A percentile compares a stretch with the other conserved stretches of the same genome.
These are phyloP conservation scores for Linhomoeus sp. DNA, from an alignment of 2,888 invertebrate genomes.

Conservation along the genomic window DNA sequence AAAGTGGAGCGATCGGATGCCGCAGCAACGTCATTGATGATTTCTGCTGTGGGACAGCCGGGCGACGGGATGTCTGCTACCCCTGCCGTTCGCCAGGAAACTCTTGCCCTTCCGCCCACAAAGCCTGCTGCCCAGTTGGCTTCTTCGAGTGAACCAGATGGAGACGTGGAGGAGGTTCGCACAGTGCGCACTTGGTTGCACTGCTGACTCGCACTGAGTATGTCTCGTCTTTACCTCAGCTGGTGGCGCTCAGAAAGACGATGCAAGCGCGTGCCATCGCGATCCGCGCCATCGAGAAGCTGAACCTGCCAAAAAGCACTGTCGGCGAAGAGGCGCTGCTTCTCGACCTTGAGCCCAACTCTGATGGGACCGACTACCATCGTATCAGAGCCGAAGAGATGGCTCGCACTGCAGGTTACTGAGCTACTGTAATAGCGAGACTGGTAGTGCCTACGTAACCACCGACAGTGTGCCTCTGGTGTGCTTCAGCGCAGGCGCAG, in stretches of 20 bases:
- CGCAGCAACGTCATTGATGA: too few relatives aligned
- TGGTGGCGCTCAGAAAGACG: not conserved
- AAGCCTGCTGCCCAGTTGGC: slow-evolving; percentile 16
- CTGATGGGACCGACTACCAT: slow-evolving; percentile 90
- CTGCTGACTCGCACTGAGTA: too few relatives aligned
- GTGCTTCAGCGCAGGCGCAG: slow-evolving; percentile 48
- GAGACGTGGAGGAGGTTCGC: slow-evolving; percentile 81
- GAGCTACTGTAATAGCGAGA: slow-evolving; percentile 63
- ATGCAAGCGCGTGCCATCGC: not conserved
- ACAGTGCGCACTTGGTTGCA: slow-evolving; percentile 72
- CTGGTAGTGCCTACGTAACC: too few relatives aligned
- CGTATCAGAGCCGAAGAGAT: slow-evolving; percentile 45
- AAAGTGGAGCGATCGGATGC: too few relatives aligned
- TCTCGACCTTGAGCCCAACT: slow-evolving; percentile 79
- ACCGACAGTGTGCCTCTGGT: not conserved
- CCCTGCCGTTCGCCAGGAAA: too few relatives aligned
- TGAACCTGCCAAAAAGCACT: not conserved
- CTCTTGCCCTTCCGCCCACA: too few relatives aligned
- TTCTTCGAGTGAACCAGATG: slow-evolving; percentile 76
- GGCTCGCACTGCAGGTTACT: slow-evolving; percentile 48
- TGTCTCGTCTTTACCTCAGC: not conserved
- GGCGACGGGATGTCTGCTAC: too few relatives aligned
- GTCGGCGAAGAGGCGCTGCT: slow-evolving; percentile 26
- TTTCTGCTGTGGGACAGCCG: too few relatives aligned
- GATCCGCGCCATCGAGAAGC: not conserved